Percentiles rank a stretch among this genome's conserved stretches.
phyloP scores from a whole-genome alignment of 2,888 invertebrate genomes.

The Metacarcinus magister region DNA sequence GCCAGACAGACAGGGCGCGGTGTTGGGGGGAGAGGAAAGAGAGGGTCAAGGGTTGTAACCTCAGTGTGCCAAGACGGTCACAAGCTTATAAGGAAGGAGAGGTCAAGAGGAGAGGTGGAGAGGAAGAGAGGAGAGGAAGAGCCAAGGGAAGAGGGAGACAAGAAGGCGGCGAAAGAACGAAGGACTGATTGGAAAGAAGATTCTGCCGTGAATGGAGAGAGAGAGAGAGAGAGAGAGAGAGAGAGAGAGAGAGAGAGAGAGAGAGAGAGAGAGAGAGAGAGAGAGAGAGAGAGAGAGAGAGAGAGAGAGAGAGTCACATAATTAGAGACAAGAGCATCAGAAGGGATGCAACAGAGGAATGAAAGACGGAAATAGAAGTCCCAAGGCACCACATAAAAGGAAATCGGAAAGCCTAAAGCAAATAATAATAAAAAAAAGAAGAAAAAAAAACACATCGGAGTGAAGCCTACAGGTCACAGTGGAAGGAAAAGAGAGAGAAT shows the following conservation, averaged over 20 bases:
- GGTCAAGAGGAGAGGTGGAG: constrained; percentile 17
- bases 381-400: not conserved
- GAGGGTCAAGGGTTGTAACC: not conserved
- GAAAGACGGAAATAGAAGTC: not conserved
- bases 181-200: not conserved
- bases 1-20: not conserved
- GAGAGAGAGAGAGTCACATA: not conserved
- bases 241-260: constrained; percentile 13
- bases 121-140: not conserved
- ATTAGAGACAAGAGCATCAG: not conserved
- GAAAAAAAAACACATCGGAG: not conserved
- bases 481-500: not conserved
- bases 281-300: not conserved
- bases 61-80: not conserved
- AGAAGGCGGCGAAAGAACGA: not conserved
- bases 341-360: not conserved
- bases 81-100: not conserved
- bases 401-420: not conserved
- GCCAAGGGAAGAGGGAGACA: not conserved
- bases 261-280: constrained; percentile 55
- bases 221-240: constrained; percentile 30
- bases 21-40: not conserved
- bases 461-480: not conserved
- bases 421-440: not conserved
- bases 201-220: not conserved